Evolutionary conservation across 2,113 vertebrate species (phyloP).

Genomic region (Gymnogyps californianus): DNA sequence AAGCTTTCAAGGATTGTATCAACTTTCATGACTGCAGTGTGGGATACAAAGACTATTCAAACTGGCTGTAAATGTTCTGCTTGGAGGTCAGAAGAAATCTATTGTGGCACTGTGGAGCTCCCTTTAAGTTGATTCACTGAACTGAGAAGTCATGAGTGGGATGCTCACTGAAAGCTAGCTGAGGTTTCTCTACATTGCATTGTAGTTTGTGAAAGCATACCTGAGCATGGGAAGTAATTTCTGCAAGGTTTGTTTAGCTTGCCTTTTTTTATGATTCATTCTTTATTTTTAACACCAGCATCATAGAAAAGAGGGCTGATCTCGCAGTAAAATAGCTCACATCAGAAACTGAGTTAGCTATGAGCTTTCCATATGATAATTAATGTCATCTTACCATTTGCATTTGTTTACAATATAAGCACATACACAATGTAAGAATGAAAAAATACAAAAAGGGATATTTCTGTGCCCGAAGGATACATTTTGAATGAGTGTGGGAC

Average conservation of each 20-base stretch:
- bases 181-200: neutral
- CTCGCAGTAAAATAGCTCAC: neutral
- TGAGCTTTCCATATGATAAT: neutral
- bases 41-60: neutral
- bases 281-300: neutral
- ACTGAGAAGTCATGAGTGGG: neutral
- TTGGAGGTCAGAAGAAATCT: conserved; percentile 11
- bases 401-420: neutral
- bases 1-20: conserved; percentile 18
- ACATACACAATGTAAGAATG: neutral
- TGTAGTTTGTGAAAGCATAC: neutral
- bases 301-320: neutral
- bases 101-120: neutral
- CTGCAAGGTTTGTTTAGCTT: neutral
- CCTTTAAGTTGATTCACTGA: conserved; percentile 26
- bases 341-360: neutral
- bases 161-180: neutral
- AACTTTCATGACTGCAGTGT: neutral
- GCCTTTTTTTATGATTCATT: neutral
- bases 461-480: neutral
- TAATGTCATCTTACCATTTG: neutral
- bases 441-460: neutral
- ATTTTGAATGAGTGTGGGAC: neutral
- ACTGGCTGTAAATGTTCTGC: neutral
- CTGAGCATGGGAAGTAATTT: neutral